Conservation (phyloP, 2,888 invertebrate species). For the Chloroclystis v-ata region DNA sequence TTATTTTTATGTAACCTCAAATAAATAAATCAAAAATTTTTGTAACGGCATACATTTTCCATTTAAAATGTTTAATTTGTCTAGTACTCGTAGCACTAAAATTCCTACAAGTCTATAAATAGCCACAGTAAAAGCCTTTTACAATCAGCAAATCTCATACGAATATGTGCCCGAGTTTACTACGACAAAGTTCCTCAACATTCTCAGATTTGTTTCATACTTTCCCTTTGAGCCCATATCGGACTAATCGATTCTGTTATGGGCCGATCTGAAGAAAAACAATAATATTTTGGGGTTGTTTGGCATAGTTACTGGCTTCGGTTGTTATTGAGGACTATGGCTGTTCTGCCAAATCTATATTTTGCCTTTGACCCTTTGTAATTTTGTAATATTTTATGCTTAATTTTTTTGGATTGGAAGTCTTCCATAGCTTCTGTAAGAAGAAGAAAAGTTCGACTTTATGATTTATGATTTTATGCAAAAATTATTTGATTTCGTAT, state of each 20-base stretch:
- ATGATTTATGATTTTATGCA: no score
- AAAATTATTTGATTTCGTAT: no score
- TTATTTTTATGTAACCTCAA: no score
- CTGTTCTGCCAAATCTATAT: not conserved
- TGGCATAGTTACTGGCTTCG: not conserved
- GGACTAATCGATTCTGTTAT: slow-evolving; percentile 30
- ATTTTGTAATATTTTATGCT: not conserved
- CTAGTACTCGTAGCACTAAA: no score
- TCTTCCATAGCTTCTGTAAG: not conserved
- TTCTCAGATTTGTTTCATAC: slow-evolving; percentile 36
- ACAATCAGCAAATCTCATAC: no score
- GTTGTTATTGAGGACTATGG: slow-evolving; percentile 1
- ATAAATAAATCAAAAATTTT: no score
- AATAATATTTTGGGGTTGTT: slow-evolving; percentile 6
- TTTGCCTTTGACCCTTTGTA: not conserved
- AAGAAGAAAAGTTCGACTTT: no score
- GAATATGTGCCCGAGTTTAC: not conserved
- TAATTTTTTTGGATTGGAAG: not conserved
- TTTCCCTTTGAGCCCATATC: slow-evolving; percentile 27
- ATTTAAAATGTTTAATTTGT: no score
- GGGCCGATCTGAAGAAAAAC: slow-evolving; percentile 6
- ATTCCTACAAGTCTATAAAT: no score
- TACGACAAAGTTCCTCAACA: not conserved
- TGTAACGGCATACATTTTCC: no score
- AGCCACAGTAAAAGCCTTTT: no score